These are phyloP conservation scores for Mesorhabditis belari DNA, from an alignment of 2,888 invertebrate genomes.

Conservation along the genomic window DNA sequence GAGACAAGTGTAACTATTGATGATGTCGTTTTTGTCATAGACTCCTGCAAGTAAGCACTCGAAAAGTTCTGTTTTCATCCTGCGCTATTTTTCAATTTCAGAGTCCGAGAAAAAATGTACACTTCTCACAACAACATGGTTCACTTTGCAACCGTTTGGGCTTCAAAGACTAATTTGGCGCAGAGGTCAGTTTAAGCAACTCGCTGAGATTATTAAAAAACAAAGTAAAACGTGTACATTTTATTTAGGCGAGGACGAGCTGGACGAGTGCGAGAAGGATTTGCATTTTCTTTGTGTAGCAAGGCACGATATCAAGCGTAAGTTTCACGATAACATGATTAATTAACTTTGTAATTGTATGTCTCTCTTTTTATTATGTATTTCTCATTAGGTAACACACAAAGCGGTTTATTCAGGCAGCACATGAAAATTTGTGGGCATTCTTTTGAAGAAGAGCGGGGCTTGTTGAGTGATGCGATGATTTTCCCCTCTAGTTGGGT, in stretches of 20 bases:
- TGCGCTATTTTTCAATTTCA: conserved; percentile 20
- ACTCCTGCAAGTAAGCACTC: conserved; percentile 79
- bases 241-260: conserved; percentile 72
- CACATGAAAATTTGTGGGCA: too few species aligned
- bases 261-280: conserved; percentile 85
- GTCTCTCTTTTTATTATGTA: too few species aligned
- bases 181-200: conserved; percentile 65
- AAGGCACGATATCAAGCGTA: conserved; percentile 55
- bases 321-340: conserved; percentile 6
- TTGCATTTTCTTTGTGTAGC: conserved; percentile 83
- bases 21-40: conserved; percentile 94
- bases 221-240: too few species aligned
- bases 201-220: too few species aligned
- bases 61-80: background rate
- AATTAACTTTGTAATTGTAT: too few species aligned
- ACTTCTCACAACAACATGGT: conserved; percentile 98
- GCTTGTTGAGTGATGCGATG: too few species aligned
- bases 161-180: conserved; percentile 75
- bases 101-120: conserved; percentile 89
- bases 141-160: conserved; percentile 86
- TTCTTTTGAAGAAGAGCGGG: too few species aligned
- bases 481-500: too few species aligned
- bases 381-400: too few species aligned
- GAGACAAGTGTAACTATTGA: conserved; percentile 97
- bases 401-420: too few species aligned